A percentile compares a stretch with the other conserved stretches of the same genome.
Conservation (phyloP, 2,888 invertebrate species). For the Orchestes rusci region DNA sequence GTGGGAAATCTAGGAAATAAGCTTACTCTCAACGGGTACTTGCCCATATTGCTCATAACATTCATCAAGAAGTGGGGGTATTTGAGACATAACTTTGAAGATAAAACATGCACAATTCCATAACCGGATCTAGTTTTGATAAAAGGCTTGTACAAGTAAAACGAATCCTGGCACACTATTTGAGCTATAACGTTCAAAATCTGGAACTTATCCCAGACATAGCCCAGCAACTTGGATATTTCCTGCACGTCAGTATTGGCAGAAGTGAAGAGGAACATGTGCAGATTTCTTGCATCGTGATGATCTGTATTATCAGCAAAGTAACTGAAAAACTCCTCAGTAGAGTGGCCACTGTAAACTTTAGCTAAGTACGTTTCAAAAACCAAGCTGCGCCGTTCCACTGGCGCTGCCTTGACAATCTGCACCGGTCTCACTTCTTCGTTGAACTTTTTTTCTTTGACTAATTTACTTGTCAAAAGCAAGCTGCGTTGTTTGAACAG, state of each 20-base stretch:
- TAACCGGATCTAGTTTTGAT: slow-evolving; percentile 3
- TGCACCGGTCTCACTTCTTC: no score
- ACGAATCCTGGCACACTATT: slow-evolving; percentile 12
- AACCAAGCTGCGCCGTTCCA: no score
- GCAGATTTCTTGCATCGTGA: neutral
- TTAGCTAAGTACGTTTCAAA: no score
- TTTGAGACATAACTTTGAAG: slow-evolving; percentile 1
- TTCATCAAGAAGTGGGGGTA: slow-evolving; percentile 16
- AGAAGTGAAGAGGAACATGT: neutral
- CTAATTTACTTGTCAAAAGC: no score
- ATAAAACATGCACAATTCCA: slow-evolving; percentile 13
- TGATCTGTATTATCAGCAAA: no score
- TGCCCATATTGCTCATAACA: slow-evolving; percentile 32
- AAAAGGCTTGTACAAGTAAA: slow-evolving; percentile 17
- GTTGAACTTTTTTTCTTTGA: no score
- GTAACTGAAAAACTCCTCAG: no score
- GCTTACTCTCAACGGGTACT: slow-evolving; percentile 36
- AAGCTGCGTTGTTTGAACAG: no score
- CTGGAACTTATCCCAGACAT: slow-evolving; percentile 12
- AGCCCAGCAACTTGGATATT: slow-evolving; percentile 1
- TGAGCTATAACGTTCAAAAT: slow-evolving; percentile 16
- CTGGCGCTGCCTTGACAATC: no score
- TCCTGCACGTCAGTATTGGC: neutral
- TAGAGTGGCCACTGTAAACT: no score
- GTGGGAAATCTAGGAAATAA: slow-evolving; percentile 34